Conservation (phyloP, 2,888 invertebrate genomes). For the Eumacrocentrus americanus region DNA sequence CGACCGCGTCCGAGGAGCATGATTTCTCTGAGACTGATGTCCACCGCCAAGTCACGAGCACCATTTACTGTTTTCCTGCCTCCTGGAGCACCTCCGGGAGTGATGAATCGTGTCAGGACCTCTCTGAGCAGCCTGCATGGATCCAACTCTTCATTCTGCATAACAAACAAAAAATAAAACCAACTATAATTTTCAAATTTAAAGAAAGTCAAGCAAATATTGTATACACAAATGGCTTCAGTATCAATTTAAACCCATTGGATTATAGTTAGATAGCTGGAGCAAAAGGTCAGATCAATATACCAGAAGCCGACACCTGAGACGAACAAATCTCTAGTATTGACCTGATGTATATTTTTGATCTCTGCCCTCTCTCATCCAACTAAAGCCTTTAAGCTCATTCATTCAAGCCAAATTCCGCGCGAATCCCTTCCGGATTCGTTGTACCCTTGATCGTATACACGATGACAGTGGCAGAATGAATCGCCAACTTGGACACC, state of each 20-base stretch:
- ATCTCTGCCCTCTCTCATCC: conserved; percentile 3
- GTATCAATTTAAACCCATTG: neutral
- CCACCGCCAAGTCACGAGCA: conserved; percentile 38
- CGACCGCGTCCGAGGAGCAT: conserved; percentile 49
- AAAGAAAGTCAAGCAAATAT: neutral
- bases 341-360: conserved; percentile 3
- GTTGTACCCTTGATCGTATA: neutral
- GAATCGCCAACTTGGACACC: conserved; percentile 1
- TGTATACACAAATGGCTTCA: neutral
- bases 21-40: conserved; percentile 41
- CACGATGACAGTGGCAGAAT: conserved; percentile 1
- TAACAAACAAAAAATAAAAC: neutral
- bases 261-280: neutral
- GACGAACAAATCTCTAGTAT: neutral
- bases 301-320: neutral
- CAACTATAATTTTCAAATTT: neutral
- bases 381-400: neutral
- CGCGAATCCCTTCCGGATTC: neutral
- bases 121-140: neutral
- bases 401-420: conserved; percentile 1
- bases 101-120: neutral
- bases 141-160: neutral
- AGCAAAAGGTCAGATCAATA: conserved; percentile 19
- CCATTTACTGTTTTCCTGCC: conserved; percentile 35
- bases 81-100: neutral